Percentiles rank a stretch among this genome's conserved stretches.
These are phyloP conservation scores for honey bee (Apis mellifera) DNA, from an alignment of 1,140 invertebrate species.

Conservation along the genomic window DNA sequence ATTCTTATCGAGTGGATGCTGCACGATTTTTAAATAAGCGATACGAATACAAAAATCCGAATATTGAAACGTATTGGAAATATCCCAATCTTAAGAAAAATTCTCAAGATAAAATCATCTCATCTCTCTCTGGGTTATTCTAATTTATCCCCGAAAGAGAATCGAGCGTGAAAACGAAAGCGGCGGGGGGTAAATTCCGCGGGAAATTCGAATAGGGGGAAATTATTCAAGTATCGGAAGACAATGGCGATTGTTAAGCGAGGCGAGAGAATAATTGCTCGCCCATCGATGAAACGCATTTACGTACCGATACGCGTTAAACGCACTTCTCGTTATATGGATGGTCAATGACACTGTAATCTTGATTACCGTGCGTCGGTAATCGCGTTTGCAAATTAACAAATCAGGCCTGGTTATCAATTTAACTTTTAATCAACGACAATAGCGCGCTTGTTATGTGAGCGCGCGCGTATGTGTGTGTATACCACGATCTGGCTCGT, in stretches of 20 bases:
- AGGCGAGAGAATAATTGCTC: not conserved
- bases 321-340: not conserved
- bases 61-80: no score
- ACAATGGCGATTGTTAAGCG: not conserved
- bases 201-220: not conserved
- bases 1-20: no score
- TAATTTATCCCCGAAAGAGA: not conserved
- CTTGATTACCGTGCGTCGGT: not conserved
- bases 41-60: no score
- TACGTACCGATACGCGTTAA: constrained; percentile 3
- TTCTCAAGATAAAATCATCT: no score
- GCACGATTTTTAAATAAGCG: no score
- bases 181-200: no score
- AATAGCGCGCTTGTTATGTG: not conserved
- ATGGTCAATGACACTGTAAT: not conserved
- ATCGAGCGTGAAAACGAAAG: not conserved
- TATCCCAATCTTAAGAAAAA: no score
- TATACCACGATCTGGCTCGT: no score
- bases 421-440: constrained; percentile 43
- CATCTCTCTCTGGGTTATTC: no score
- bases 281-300: constrained; percentile 21
- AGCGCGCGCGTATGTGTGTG: no score
- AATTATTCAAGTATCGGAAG: not conserved
- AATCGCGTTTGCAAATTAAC: constrained; percentile 36
- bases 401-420: constrained; percentile 38